Base-by-base conservation (phyloP, 2,113 vertebrate species). In the Petroica traversi region DNA sequence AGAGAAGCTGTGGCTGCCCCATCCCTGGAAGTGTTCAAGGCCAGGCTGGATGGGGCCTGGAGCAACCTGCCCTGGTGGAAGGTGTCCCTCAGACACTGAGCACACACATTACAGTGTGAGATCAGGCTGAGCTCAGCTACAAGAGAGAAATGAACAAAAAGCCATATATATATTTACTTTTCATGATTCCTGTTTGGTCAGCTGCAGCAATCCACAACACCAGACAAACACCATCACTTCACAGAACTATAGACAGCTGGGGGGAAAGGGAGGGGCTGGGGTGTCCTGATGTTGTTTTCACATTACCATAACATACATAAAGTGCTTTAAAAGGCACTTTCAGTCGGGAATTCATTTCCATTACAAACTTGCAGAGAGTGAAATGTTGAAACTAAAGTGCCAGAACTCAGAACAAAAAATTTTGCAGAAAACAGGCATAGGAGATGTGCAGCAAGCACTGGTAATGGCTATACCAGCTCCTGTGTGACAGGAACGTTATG, bases 31-130 rank as follows among this genome's bases (percentile, higher is more conserved):
- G 11, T 9, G 28, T 22, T 38, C 11, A 2, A 14, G 33, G 52
- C 8, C 18, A 24, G 11, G n/a, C 5, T 67, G 19, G 68, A 14
- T n/a, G 45, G 12, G 19, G 23, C 43, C n/a, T 24, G 7, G 45
- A 67, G 9, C 3, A 5, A 0, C 9, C 17, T 46, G 52, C 24
- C 1, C 2, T 25, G 19, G 24, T 40, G 69, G 24, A 34, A 75
- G 17, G 38, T 52, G 52, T 28, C 33, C 33, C 59, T 66, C 29
- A 22, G 52, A 4, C 33, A 9, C n/a, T 6, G 8, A 12, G 12
- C 46, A 10, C 2, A 3, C 9, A 7, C 17, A 0, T 18, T 1
- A 2, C 0, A 0, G 4, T 31, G 0, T 6, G 55, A 36, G 45
- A 40, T 6, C 11, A 41, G 38, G 18, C 43, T 62, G 73, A 69